A percentile compares a stretch with the other conserved stretches of the same genome.
Evolutionary conservation across 2,797 vertebrate species (phyloP).

Genomic region (Galaxias olidus): DNA sequence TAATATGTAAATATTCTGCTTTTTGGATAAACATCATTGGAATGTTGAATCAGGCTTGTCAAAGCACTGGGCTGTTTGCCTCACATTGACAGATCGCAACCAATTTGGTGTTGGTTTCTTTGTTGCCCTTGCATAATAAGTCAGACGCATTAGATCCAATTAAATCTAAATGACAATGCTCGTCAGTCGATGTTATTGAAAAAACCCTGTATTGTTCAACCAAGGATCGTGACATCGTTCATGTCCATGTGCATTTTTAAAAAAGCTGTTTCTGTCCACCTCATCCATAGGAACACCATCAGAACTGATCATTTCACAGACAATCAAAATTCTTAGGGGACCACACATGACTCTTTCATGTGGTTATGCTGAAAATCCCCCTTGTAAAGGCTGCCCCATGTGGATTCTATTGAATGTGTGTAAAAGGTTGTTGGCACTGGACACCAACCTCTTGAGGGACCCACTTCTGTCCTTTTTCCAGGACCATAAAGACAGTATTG

Average conservation of each 20-base stretch:
- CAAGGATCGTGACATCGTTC: background rate
- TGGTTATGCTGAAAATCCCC: too few species aligned
- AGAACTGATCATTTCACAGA: too few species aligned
- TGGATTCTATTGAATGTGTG: slow-evolving; percentile 16
- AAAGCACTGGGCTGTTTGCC: slow-evolving; percentile 10
- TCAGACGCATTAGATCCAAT: slow-evolving; percentile 15
- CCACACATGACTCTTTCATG: background rate
- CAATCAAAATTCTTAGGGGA: too few species aligned
- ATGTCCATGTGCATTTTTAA: background rate
- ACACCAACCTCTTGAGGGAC: slow-evolving; percentile 66
- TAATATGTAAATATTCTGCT: slow-evolving; percentile 50
- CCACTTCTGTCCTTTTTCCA: slow-evolving; percentile 87
- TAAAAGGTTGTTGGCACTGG: background rate
- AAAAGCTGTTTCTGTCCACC: too few species aligned
- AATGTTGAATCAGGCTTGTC: slow-evolving; percentile 26
- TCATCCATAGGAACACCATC: too few species aligned
- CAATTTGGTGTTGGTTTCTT: slow-evolving; percentile 9
- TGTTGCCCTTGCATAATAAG: slow-evolving; percentile 23
- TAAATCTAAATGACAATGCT: slow-evolving; percentile 23
- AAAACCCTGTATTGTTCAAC: slow-evolving; percentile 11
- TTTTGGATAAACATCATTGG: slow-evolving; percentile 37
- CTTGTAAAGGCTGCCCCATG: slow-evolving; percentile 45
- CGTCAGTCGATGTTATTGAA: slow-evolving; percentile 30
- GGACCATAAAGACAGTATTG: slow-evolving; percentile 83
- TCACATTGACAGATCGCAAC: slow-evolving; percentile 22